Percentiles rank a stretch among this genome's conserved stretches.
These are phyloP conservation scores for Leptinotarsa lineolata DNA, from an alignment of 1,140 invertebrate species.

Conservation along the genomic window DNA sequence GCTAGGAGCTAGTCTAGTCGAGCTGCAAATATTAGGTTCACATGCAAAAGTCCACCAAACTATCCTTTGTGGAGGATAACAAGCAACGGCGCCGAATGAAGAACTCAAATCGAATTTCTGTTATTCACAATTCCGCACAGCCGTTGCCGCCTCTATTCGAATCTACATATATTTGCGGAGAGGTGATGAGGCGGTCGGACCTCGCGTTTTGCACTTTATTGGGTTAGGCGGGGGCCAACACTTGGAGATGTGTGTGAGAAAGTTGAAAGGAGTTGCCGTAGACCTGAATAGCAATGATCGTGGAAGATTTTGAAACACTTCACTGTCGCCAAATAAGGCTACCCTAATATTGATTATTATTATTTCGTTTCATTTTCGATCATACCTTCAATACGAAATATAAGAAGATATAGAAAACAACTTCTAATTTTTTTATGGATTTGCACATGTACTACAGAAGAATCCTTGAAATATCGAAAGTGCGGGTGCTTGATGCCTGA, in stretches of 20 bases:
- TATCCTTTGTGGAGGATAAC: constrained; percentile 47
- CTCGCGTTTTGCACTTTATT: constrained; percentile 43
- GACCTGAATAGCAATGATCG: background rate
- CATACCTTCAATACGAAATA: no score
- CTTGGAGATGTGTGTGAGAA: background rate
- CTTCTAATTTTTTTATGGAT: no score
- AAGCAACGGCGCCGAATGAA: constrained; percentile 40
- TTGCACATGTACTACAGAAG: no score
- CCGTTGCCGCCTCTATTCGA: constrained; percentile 34
- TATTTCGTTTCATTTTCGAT: no score
- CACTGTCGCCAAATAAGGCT: no score
- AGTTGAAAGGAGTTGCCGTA: background rate
- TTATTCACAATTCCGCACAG: constrained; percentile 49
- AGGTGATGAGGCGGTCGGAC: constrained; percentile 46
- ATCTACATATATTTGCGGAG: constrained; percentile 53
- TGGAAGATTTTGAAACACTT: no score
- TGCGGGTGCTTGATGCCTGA: no score
- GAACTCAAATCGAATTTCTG: constrained; percentile 54
- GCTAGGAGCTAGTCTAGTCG: constrained; percentile 15
- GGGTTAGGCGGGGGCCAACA: constrained; percentile 35
- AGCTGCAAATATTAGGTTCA: constrained; percentile 46
- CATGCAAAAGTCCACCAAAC: constrained; percentile 49
- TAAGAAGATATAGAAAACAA: no score
- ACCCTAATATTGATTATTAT: no score
- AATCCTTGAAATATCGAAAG: no score